Base-by-base conservation (phyloP, 1,140 invertebrate species). In the Orius insidiosus region DNA sequence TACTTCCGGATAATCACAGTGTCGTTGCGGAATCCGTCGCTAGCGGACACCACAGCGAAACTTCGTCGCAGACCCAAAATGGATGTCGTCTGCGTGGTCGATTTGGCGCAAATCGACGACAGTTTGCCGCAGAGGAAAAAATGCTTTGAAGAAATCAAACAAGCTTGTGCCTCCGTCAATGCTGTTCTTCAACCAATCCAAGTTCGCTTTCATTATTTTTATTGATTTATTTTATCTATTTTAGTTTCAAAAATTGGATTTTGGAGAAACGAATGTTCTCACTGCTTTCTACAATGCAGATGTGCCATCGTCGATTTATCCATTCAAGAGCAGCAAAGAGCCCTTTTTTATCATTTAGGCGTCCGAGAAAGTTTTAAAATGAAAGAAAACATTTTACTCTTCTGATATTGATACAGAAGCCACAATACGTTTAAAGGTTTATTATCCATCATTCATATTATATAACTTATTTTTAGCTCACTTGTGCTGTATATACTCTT, bases 311-410 rank as follows among this genome's bases (percentile, higher is more conserved):
- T 98, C 24, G 95, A 99, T 68, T 71, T 98, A 53, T 92, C 87
- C 35, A 67, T 94, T 38, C 76, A 86, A 57, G 60, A 83, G 30
- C 92, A 96, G 64, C 86, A 92, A 61, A 70, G 64, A 57, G 85
- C 79, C 56, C 67, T 98, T 15, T 88, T 94, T 56, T 98, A 98
- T 68, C 93, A 98, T 63, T 72, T 98, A 34, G 95, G 94, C 18
- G 89, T 98, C 1, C 67, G 95, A 46, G 94, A 98, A 64, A 96
- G 89, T 62, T 97, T 98, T 70, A 85, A 85, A 38, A 98, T 98
- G 92, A 94, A 89, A 59, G 85, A 95, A 60, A 98, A 97, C 65
- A 89, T 98, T 49, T 63, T 98, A 9, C 70, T 96, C 2, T 90
- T 81, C 59, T 70, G 90, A 96, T 67, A 70, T 72, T 52, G 82